Conservation (phyloP, 2,797 vertebrate genomes). For the Bradypodion ventrale region DNA sequence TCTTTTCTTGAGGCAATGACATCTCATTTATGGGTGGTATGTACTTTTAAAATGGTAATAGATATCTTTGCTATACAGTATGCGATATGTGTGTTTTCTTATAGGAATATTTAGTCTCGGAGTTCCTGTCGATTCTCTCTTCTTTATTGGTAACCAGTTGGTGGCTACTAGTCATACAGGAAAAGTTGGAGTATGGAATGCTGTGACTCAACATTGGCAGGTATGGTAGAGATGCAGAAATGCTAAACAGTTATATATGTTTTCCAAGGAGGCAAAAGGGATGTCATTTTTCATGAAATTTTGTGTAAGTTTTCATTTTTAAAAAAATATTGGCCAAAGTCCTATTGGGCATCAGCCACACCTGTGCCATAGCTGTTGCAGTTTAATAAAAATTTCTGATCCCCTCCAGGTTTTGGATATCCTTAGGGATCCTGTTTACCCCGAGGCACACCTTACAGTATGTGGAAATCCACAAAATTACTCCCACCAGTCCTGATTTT, state of each 20-base stretch:
- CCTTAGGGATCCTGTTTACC: too few species aligned
- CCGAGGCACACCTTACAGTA: too few species aligned
- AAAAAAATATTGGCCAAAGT: too few species aligned
- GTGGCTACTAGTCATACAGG: conserved; percentile 98
- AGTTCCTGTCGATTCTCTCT: conserved; percentile 94
- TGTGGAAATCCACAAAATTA: too few species aligned
- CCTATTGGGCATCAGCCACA: too few species aligned
- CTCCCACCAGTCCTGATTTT: too few species aligned
- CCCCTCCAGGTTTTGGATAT: too few species aligned
- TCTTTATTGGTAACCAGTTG: conserved; percentile 98
- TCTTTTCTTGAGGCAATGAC: background rate
- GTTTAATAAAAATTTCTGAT: too few species aligned
- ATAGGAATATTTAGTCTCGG: conserved; percentile 94
- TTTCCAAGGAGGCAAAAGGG: conserved; percentile 24
- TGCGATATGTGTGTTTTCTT: conserved; percentile 47
- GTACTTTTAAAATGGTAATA: conserved; percentile 29
- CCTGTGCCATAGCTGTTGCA: too few species aligned
- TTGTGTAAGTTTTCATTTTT: too few species aligned
- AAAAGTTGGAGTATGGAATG: conserved; percentile 99
- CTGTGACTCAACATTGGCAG: conserved; percentile 99
- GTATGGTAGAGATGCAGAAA: conserved; percentile 70
- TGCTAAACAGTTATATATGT: background rate
- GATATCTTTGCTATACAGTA: background rate
- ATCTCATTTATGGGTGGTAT: conserved; percentile 1
- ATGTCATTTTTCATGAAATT: background rate